Evolutionary conservation across 2,113 vertebrate genomes (phyloP).

Genomic region (Nibea albiflora): DNA sequence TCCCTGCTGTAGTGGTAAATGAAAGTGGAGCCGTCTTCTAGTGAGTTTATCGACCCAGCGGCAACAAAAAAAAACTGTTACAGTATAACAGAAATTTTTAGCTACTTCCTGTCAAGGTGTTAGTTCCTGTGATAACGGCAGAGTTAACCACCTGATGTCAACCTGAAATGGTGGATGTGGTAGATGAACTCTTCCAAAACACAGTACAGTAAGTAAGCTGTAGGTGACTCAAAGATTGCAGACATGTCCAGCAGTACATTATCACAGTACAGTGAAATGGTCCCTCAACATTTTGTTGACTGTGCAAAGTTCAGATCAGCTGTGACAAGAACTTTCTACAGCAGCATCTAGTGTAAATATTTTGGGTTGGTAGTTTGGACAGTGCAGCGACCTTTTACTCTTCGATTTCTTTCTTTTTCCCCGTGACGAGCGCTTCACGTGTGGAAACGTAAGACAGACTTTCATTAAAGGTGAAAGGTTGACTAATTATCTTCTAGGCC

Average conservation of each 20-base stretch:
- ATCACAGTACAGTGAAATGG: no score
- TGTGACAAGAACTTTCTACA: background rate
- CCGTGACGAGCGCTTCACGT: background rate
- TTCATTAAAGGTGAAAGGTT: background rate
- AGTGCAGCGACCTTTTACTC: constrained; percentile 6
- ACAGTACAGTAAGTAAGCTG: background rate
- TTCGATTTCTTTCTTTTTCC: background rate
- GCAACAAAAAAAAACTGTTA: no score
- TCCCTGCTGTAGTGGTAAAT: background rate
- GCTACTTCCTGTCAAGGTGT: background rate
- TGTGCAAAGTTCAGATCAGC: background rate
- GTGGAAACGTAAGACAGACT: background rate
- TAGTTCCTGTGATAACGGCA: background rate
- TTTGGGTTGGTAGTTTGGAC: constrained; percentile 13
- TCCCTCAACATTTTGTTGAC: background rate
- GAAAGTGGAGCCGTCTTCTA: background rate
- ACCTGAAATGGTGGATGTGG: background rate
- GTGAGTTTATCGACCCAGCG: background rate
- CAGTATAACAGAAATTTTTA: no score
- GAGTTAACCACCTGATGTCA: background rate
- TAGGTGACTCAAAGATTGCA: no score
- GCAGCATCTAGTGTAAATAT: constrained; percentile 22
- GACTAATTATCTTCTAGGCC: background rate
- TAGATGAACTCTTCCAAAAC: background rate
- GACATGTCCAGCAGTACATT: background rate